These are phyloP conservation scores for Watsonalla cultraria DNA, from an alignment of 2,888 invertebrate species.

Conservation along the genomic window DNA sequence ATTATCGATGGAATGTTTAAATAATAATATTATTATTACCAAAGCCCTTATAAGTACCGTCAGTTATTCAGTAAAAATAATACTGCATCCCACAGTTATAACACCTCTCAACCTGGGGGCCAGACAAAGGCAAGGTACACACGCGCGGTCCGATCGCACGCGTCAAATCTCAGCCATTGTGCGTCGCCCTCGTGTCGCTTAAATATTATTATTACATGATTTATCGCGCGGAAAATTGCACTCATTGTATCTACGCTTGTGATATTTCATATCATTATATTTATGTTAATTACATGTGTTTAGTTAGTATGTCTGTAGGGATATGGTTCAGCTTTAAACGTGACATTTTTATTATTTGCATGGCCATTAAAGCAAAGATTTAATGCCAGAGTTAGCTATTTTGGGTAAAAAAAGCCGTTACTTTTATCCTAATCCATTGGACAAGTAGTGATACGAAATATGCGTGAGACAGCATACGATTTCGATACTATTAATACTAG, in stretches of 20 bases:
- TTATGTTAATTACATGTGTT: slow-evolving; percentile 66
- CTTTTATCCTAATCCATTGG: too few relatives aligned
- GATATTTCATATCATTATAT: slow-evolving; percentile 71
- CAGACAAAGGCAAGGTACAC: slow-evolving; percentile 61
- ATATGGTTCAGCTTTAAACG: slow-evolving; percentile 28
- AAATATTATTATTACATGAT: slow-evolving; percentile 75
- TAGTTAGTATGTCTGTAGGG: slow-evolving; percentile 24
- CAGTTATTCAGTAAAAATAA: not conserved
- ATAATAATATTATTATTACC: slow-evolving; percentile 1
- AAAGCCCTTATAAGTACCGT: not conserved
- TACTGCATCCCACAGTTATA: slow-evolving; percentile 9
- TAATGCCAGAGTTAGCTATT: too few relatives aligned
- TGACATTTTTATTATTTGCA: slow-evolving; percentile 1
- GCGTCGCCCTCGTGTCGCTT: slow-evolving; percentile 42
- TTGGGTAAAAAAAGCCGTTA: too few relatives aligned
- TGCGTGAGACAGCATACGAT: too few relatives aligned
- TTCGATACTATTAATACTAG: too few relatives aligned
- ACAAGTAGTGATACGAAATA: too few relatives aligned
- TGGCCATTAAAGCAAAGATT: not conserved
- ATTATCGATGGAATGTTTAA: not conserved
- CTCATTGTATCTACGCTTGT: slow-evolving; percentile 60
- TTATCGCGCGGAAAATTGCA: slow-evolving; percentile 77
- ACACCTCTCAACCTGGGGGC: slow-evolving; percentile 12
- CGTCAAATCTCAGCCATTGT: slow-evolving; percentile 52
- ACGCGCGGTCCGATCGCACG: slow-evolving; percentile 46